Conservation (phyloP, 2,888 invertebrate genomes). For the Chaitophorus viminalis region DNA sequence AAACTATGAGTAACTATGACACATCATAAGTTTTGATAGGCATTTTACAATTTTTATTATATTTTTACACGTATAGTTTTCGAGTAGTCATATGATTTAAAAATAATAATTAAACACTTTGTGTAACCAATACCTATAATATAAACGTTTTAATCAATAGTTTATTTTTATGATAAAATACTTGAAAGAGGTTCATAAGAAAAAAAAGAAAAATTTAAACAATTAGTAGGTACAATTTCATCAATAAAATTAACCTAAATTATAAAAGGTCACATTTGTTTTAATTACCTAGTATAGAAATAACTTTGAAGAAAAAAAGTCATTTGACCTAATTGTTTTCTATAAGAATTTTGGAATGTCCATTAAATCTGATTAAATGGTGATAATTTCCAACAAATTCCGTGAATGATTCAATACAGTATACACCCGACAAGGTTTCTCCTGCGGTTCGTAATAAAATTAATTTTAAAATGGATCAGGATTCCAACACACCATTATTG, state of each 20-base stretch:
- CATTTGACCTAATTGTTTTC: constrained; percentile 46
- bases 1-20: too few relatives aligned
- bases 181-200: too few relatives aligned
- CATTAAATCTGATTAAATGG: constrained; percentile 55
- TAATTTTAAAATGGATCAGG: constrained; percentile 44
- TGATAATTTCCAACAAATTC: constrained; percentile 51
- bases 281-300: constrained; percentile 16
- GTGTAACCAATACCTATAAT: neutral
- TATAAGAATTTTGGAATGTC: neutral
- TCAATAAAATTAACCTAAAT: neutral
- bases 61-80: neutral
- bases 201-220: neutral
- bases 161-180: too few relatives aligned
- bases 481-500: constrained; percentile 42
- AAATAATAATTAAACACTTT: too few relatives aligned
- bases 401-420: constrained; percentile 51
- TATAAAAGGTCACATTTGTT: neutral
- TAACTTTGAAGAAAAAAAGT: neutral
- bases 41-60: neutral
- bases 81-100: neutral
- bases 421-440: constrained; percentile 48
- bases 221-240: neutral
- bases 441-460: constrained; percentile 40
- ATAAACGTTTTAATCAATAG: too few relatives aligned
- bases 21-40: neutral